These are phyloP conservation scores for Acrocephalus kingi DNA, from an alignment of 2,113 vertebrate species.

Conservation along the genomic window DNA sequence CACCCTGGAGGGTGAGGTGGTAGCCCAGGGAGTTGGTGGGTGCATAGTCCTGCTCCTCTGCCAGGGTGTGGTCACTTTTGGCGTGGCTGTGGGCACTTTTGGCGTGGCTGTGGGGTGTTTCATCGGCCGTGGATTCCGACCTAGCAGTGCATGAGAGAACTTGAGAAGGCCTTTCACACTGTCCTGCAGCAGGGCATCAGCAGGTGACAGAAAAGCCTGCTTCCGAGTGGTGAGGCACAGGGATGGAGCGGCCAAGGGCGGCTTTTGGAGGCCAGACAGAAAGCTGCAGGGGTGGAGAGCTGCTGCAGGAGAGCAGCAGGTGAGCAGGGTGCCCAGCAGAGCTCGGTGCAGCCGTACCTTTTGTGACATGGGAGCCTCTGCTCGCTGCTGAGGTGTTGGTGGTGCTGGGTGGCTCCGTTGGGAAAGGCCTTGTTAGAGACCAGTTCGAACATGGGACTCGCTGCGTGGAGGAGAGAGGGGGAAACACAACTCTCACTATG, in stretches of 20 bases:
- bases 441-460: not conserved
- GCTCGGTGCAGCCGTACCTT: not conserved
- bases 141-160: not conserved
- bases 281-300: not conserved
- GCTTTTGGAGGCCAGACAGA: not conserved
- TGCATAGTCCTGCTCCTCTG: accelerated
- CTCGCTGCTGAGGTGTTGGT: accelerated
- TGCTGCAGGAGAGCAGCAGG: not conserved
- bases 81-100: not conserved
- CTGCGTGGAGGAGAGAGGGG: not conserved
- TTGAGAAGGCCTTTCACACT: not conserved
- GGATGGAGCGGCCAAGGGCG: accelerated
- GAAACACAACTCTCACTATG: accelerated
- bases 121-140: not conserved
- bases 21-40: accelerated
- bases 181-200: not conserved
- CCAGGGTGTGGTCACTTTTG: not conserved
- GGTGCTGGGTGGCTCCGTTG: accelerated
- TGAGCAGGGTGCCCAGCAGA: not conserved
- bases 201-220: not conserved
- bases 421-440: not conserved
- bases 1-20: accelerated
- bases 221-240: not conserved
- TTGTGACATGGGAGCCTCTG: not conserved
- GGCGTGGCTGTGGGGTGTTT: no score